Evolutionary conservation across 2,888 invertebrate genomes (phyloP).

Genomic region (Dexiosoma caninum): DNA sequence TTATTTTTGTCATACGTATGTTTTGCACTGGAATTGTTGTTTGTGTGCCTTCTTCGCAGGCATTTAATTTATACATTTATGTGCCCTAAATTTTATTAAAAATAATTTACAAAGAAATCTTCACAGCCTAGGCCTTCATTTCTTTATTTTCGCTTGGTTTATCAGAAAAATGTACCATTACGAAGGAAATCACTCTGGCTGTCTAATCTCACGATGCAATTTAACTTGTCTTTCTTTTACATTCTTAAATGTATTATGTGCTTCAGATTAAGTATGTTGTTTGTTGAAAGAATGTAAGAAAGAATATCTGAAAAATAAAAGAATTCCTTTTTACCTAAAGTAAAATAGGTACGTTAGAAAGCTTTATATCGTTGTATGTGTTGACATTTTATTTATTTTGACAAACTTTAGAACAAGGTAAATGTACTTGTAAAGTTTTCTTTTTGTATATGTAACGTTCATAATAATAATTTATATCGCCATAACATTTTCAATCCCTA

Average conservation of each 20-base stretch:
- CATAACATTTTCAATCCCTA: no score
- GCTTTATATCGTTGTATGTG: no score
- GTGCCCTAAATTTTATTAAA: conserved; percentile 51
- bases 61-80: conserved; percentile 60
- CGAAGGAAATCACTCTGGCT: background rate
- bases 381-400: no score
- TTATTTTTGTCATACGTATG: conserved; percentile 25
- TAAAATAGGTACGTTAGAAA: no score
- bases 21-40: background rate
- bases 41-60: conserved; percentile 4
- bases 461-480: no score
- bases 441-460: no score
- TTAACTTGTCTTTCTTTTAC: conserved; percentile 13
- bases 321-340: no score
- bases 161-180: conserved; percentile 3
- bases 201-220: background rate
- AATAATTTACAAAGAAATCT: no score
- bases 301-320: no score
- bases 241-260: background rate
- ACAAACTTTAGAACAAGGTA: no score
- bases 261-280: conserved; percentile 37
- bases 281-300: conserved; percentile 19
- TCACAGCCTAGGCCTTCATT: conserved; percentile 47
- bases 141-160: conserved; percentile 37
- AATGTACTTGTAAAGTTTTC: no score